Base-by-base conservation (phyloP, 2,113 vertebrate species). In the Oncorhynchus kisutch region DNA sequence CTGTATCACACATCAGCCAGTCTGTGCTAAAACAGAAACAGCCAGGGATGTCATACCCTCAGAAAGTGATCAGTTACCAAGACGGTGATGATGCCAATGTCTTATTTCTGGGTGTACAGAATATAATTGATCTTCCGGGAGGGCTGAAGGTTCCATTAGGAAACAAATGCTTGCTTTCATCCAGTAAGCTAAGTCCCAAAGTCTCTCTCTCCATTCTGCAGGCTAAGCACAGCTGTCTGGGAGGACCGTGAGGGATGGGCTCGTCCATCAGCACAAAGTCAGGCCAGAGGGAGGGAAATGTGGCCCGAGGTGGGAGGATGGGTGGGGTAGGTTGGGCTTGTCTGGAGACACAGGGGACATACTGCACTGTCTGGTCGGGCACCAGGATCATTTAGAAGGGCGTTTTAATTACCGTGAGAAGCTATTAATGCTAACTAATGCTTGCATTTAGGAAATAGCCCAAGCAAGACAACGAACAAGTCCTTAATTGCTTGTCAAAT, bases 221-320 rank as follows among this genome's bases (percentile, higher is more conserved):
- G 80, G 84, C 88, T 92, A 90, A 94, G 91, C 92, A 87, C 77
- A 89, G 86, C 91, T 94, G 89, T 92, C 92, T 87, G 80, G 82
- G 90, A 86, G 85, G 34, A 24, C 77, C 48, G 71, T 81, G 87
- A 91, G 0, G 60, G 82, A 92, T 85, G 84, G 90, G 82, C 81
- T 81, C 74, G 83, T 85, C 81, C 83, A 84, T 90, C 90, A 89
- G 88, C 90, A 89, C 76, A 85, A 87, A 88, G 82, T 78, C 81
- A 49, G 6, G 16, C 81, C 51, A 54, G 82, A 78, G 79, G 39
- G 60, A 20, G 9, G 68, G n/a, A n/a, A 27, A 27, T 25, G 14
- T 25, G 65, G 25, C 22, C 6, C 14, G 31, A 2, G 11, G 11
- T 16, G 67, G 27, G 29, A 49, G 39, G 68, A 6, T 25, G 65